A percentile compares a stretch with the other conserved stretches of the same genome.
phyloP scores from a whole-genome alignment of 2,888 invertebrate genomes.

The Hartigia nigra region DNA sequence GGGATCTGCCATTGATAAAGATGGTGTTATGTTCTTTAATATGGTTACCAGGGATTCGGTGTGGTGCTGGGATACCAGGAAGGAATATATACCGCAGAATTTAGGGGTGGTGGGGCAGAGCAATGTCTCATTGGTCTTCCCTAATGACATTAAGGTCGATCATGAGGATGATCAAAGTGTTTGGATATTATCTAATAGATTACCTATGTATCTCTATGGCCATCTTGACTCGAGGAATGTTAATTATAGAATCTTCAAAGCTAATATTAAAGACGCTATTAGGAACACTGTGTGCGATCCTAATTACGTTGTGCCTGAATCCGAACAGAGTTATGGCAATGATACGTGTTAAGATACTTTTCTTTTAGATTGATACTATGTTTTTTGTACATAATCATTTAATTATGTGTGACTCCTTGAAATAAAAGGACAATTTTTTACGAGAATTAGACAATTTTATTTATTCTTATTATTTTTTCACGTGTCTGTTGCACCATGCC shows the following conservation, averaged over 20 bases:
- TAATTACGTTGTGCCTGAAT: conserved; percentile 53
- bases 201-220: conserved; percentile 79
- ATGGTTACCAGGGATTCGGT: conserved; percentile 80
- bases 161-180: conserved; percentile 75
- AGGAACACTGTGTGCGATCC: conserved; percentile 79
- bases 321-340: conserved; percentile 46
- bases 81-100: conserved; percentile 74
- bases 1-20: conserved; percentile 77
- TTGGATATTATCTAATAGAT: conserved; percentile 81
- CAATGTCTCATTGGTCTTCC: conserved; percentile 77
- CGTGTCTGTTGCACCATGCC: neutral
- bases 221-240: conserved; percentile 73
- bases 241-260: conserved; percentile 81
- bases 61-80: conserved; percentile 84
- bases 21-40: conserved; percentile 83
- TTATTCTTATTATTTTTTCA: neutral
- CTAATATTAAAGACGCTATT: conserved; percentile 73
- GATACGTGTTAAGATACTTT: conserved; percentile 46
- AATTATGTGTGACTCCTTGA: neutral
- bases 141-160: conserved; percentile 84
- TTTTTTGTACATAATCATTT: neutral
- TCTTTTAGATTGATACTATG: neutral
- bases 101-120: conserved; percentile 74
- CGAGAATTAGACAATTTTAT: neutral
- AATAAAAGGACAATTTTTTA: conserved; percentile 3